A percentile compares a stretch with the other conserved stretches of the same genome.
Evolutionary conservation across 1,140 invertebrate species (phyloP).

Genomic region (Drosophila varians): DNA sequence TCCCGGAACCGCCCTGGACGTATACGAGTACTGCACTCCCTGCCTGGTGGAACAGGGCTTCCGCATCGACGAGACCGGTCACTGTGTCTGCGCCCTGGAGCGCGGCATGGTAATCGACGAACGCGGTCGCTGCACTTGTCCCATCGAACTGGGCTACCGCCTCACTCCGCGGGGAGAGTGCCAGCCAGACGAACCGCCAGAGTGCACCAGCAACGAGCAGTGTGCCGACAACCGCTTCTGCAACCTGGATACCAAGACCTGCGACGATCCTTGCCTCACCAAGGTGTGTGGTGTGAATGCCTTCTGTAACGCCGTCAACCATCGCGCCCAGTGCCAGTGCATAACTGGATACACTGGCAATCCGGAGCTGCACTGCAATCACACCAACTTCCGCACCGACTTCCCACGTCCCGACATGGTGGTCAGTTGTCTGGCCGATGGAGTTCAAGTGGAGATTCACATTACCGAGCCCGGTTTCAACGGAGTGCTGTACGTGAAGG

Average conservation of each 20-base stretch:
- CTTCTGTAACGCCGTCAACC: conserved; percentile 90
- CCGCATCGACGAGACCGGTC: conserved; percentile 89
- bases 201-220: conserved; percentile 89
- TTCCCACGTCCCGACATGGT: conserved; percentile 93
- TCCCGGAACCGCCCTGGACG: conserved; percentile 89
- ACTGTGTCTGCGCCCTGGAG: conserved; percentile 91
- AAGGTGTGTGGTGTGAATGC: conserved; percentile 91
- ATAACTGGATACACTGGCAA: conserved; percentile 92
- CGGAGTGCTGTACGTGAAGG: conserved; percentile 96
- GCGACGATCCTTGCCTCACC: conserved; percentile 90
- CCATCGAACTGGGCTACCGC: conserved; percentile 88
- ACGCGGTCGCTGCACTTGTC: conserved; percentile 91
- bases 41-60: conserved; percentile 89
- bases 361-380: conserved; percentile 90
- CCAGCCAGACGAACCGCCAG: conserved; percentile 85
- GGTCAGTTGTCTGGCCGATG: conserved; percentile 95
- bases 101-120: conserved; percentile 90
- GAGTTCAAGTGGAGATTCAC: conserved; percentile 93
- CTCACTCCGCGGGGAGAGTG: conserved; percentile 88
- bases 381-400: conserved; percentile 87
- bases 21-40: conserved; percentile 89
- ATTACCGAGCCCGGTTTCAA: conserved; percentile 92
- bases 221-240: conserved; percentile 92
- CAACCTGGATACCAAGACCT: conserved; percentile 87
- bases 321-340: conserved; percentile 92